A percentile compares a stretch with the other conserved stretches of the same genome.
Conservation (phyloP, 2,113 vertebrate genomes). For the Poicephalus gulielmi region DNA sequence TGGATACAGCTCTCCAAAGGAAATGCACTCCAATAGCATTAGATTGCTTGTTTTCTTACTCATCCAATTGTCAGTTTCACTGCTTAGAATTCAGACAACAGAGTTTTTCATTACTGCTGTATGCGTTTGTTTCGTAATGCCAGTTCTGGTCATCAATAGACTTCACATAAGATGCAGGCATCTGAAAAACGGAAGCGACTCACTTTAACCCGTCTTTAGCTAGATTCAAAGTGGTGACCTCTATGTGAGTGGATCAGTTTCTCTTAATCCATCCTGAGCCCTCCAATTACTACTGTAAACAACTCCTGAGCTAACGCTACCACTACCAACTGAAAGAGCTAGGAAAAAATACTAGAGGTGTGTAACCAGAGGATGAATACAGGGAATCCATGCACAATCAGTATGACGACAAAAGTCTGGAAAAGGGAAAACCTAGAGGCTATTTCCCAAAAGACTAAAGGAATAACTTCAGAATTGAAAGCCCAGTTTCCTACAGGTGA, state of each 20-base stretch:
- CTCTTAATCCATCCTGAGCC: background rate
- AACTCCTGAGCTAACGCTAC: background rate
- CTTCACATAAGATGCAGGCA: background rate
- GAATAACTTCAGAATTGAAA: background rate
- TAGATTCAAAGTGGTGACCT: background rate
- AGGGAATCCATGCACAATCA: background rate
- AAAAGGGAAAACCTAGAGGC: background rate
- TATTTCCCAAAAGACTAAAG: background rate
- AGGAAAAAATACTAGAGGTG: background rate
- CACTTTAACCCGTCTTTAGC: background rate
- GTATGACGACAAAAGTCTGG: fast-evolving
- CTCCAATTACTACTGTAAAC: background rate
- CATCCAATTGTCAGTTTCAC: background rate
- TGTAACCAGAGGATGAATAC: background rate
- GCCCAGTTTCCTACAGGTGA: background rate
- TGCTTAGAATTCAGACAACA: constrained; percentile 25
- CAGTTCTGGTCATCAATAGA: background rate
- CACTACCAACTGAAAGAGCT: background rate
- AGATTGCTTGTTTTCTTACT: background rate
- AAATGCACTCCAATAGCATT: constrained; percentile 34
- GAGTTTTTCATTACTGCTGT: background rate
- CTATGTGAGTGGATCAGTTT: background rate
- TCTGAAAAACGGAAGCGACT: background rate
- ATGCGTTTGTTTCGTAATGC: background rate
- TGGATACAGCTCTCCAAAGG: background rate